Percentiles rank a stretch among this genome's conserved stretches.
phyloP scores from a whole-genome alignment of 2,113 vertebrate genomes.

The Zosterops hypoxanthus region DNA sequence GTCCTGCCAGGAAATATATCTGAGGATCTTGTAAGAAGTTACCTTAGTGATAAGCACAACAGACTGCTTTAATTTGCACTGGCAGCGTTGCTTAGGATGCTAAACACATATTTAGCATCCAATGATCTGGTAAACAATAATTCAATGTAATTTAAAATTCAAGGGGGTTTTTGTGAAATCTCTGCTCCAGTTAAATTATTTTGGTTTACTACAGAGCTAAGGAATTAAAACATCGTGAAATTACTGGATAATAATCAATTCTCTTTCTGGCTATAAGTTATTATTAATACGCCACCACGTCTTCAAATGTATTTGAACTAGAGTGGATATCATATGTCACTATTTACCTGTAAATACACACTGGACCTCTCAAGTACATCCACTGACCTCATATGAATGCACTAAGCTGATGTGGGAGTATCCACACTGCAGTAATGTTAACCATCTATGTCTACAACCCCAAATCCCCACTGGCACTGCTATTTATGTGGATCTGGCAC shows the following conservation, averaged over 20 bases:
- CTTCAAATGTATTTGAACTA: constrained; percentile 24
- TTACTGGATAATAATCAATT: background rate
- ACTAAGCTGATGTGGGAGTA: background rate
- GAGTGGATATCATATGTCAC: background rate
- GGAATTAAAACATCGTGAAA: background rate
- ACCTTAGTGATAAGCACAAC: background rate
- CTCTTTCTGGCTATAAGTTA: background rate
- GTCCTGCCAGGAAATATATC: background rate
- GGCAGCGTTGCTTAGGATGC: background rate
- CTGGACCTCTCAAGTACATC: background rate
- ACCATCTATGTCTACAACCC: background rate
- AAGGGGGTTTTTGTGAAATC: background rate
- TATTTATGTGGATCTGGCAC: background rate
- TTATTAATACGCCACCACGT: background rate
- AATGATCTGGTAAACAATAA: background rate
- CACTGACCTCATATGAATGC: background rate
- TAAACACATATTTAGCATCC: background rate
- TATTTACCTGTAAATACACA: background rate
- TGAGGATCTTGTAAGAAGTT: background rate
- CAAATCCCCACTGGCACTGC: background rate
- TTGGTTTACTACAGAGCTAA: background rate
- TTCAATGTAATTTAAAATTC: background rate
- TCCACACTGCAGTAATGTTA: background rate
- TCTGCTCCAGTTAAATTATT: background rate
- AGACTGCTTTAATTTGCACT: background rate